A percentile compares a stretch with the other conserved stretches of the same genome.
These are phyloP conservation scores for Hycleus phaleratus DNA, from an alignment of 1,140 invertebrate species.

Conservation along the genomic window DNA sequence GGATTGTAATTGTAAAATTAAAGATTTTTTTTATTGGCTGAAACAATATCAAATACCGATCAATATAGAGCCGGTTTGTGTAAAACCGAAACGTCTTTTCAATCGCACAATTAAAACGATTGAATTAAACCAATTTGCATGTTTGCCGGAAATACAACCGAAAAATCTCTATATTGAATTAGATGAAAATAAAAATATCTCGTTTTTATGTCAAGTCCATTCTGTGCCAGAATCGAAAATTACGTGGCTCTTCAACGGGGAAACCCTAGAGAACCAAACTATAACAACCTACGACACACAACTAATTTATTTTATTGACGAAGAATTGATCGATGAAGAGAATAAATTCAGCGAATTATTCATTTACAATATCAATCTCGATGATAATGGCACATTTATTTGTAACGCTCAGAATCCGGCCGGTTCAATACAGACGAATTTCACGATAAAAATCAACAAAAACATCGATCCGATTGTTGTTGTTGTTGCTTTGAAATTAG, in stretches of 20 bases:
- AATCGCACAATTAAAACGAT: conserved; percentile 60
- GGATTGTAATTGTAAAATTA: conserved; percentile 76
- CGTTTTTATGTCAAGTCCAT: conserved; percentile 65
- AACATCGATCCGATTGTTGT: conserved; percentile 60
- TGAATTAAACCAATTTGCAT: conserved; percentile 67
- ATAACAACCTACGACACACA: conserved; percentile 51
- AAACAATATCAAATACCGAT: conserved; percentile 62
- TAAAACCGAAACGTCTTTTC: conserved; percentile 56
- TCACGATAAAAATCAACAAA: conserved; percentile 62
- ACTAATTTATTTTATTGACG: conserved; percentile 58
- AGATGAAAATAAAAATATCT: conserved; percentile 68
- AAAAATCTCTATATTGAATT: conserved; percentile 64
- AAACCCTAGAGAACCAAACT: conserved; percentile 61
- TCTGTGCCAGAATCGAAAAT: conserved; percentile 73
- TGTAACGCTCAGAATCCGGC: conserved; percentile 76
- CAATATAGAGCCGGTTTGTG: conserved; percentile 63
- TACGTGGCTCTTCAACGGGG: conserved; percentile 71
- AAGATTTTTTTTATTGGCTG: conserved; percentile 69
- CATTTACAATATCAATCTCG: conserved; percentile 61
- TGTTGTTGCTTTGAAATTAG: conserved; percentile 51
- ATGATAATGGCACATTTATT: conserved; percentile 71
- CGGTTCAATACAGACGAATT: conserved; percentile 64
- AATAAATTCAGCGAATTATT: conserved; percentile 65
- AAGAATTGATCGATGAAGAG: conserved; percentile 43
- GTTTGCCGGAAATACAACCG: conserved; percentile 66